Evolutionary conservation across 2,113 vertebrate species (phyloP), one percentile per base, ranked within the genome.

Genomic region (Platysternon megacephalum): DNA sequence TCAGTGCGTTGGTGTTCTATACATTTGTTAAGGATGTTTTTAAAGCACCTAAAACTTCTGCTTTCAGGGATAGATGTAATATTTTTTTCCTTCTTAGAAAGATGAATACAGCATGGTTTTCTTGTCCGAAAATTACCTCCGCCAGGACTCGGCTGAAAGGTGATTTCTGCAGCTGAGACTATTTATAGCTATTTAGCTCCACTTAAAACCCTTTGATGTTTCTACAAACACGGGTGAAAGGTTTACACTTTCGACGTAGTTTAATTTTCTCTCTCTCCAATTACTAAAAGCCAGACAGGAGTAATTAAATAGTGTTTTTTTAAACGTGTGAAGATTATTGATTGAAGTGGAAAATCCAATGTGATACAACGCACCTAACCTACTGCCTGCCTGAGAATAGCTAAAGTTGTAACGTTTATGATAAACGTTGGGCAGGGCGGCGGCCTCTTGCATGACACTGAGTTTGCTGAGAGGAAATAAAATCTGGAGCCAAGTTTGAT

Each of bases 401-500:
- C 65, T 11, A 3, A 68, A 58, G 28, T 58, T 87, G 74, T 32
- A 35, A 49, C 16, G 51, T 52, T 85, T 86, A 44, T 79, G n/a
- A 82, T 79, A 14, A 19, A 52, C 19, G 8, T 28, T 55, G 80
- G 56, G 42, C 51, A 80, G 87, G 52, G 80, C 68, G 52, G 80
- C 68, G 79, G 56, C 22, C 22, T 85, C 22, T 85, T 91, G 72
- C 44, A 80, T 39, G 85, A 80, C 35, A 14, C 56, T 85, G 79
- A 83, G 78, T 88, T 87, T 55, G 44, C 49, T 0, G 3, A 88
- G 58, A 82, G 56, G 8, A 80, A 28, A 58, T 17, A 81, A 72
- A 79, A 82, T 61, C 76, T 89, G 86, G 46, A 91, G 79, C 78
- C 72, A 89, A 81, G 78, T 93, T 86, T 65, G 68, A 85, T 68